Conservation (phyloP, 1,140 invertebrate genomes). For the Formica exsecta region DNA sequence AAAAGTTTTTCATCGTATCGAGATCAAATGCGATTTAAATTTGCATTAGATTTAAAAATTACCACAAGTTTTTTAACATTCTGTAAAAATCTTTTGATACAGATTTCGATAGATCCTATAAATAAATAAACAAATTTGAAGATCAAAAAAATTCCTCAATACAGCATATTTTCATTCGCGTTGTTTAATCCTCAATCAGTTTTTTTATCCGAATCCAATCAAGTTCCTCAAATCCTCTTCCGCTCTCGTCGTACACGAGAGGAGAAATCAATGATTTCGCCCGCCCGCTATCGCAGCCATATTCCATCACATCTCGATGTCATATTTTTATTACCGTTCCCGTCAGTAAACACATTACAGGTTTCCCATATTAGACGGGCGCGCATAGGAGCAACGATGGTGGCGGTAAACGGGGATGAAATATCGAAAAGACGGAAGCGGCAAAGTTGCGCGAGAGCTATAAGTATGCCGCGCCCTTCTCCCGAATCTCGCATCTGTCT, state of each 20-base stretch:
- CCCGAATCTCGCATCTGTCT: slow-evolving; percentile 66
- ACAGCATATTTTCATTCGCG: neutral
- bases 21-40: neutral
- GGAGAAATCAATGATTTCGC: slow-evolving; percentile 60
- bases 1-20: neutral
- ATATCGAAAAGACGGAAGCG: slow-evolving; percentile 60
- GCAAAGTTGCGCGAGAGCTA: slow-evolving; percentile 35
- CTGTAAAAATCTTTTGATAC: neutral
- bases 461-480: slow-evolving; percentile 34
- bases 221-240: slow-evolving; percentile 31
- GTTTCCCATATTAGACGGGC: slow-evolving; percentile 72
- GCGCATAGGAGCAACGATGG: neutral
- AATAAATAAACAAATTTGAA: no score
- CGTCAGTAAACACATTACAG: slow-evolving; percentile 75
- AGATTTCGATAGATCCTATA: no score
- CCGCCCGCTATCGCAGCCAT: slow-evolving; percentile 43
- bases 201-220: slow-evolving; percentile 30
- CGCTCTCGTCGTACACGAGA: neutral
- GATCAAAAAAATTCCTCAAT: no score
- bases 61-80: neutral
- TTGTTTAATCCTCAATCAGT: slow-evolving; percentile 28
- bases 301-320: slow-evolving; percentile 68
- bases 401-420: neutral
- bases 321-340: slow-evolving; percentile 73
- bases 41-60: neutral